phyloP scores from a whole-genome alignment of 2,113 vertebrate genomes.

The Halcyon malimbica region DNA sequence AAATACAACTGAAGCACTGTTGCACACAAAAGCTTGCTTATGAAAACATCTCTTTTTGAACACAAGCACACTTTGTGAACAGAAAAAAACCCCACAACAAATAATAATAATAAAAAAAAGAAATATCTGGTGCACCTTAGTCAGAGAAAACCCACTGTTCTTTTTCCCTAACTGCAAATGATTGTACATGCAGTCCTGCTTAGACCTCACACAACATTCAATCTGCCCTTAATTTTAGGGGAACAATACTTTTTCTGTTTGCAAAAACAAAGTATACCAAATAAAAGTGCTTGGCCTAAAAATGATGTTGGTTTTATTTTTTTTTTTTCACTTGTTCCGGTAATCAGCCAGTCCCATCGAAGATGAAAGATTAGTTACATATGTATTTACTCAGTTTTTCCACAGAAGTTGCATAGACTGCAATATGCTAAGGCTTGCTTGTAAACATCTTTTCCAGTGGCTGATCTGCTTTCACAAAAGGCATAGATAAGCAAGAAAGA shows the following conservation, averaged over 20 bases:
- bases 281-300: neutral
- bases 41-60: neutral
- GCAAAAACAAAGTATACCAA: neutral
- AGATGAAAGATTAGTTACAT: neutral
- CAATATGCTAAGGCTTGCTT: neutral
- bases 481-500: neutral
- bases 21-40: conserved; percentile 18
- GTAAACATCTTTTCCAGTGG: neutral
- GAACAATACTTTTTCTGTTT: conserved; percentile 17
- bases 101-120: too few relatives aligned
- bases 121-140: neutral
- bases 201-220: conserved; percentile 2
- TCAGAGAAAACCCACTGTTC: neutral
- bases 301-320: neutral
- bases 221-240: conserved; percentile 23
- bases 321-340: neutral
- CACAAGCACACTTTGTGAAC: neutral
- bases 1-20: conserved; percentile 15
- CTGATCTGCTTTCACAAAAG: neutral
- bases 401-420: neutral
- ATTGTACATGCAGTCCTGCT: neutral
- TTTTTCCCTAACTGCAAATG: neutral
- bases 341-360: neutral
- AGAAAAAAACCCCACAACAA: neutral
- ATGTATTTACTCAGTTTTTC: neutral